Evolutionary conservation across 2,797 vertebrate genomes (phyloP), one percentile per base, ranked within the genome.

Genomic region (Rhynchotus rufescens): DNA sequence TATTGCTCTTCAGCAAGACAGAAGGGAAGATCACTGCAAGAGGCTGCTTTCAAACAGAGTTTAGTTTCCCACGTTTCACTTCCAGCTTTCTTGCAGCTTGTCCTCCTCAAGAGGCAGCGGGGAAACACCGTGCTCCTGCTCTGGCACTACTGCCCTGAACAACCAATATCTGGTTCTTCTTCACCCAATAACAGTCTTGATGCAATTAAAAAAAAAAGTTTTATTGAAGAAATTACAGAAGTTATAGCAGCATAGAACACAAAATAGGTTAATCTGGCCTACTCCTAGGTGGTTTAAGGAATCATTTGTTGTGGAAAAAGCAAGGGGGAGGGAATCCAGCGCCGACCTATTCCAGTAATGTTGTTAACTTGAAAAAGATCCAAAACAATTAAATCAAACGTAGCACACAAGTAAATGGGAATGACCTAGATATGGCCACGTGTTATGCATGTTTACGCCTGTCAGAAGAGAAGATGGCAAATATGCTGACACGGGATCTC

Each of bases 91-190:
- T 93, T 45, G 84, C 60, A 85, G 91, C 52, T 94, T 81, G 47
- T 88, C 51, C 36, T 86, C 83, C 62, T 93, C n/a, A 84, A 95
- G 91, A 92, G 88, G 59, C 4, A 3, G 69, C 82, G 45, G 72
- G 92, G 92, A 96, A 96, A 94, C 65, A 88, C 80, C 95, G 69
- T 69, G 56, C 59, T 77, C 17, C 7, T 77, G 65, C 79, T 84
- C 68, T 52, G 57, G 59, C 54, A 59, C 81, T 60, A n/a, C 57
- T 84, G 83, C 72, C 92, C 76, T 89, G 88, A 92, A 94, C 79
- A 87, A 87, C 88, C 79, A 92, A 75, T 32, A 91, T 69, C 54
- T 68, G 51, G 62, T 17, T 47, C 88, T 90, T 88, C 86, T 78
- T 91, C 91, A 94, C 88, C 94, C 77, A 59, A 44, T 57, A 49